Base-by-base conservation (phyloP, 2,888 invertebrate genomes). In the Uloborus plumipes region DNA sequence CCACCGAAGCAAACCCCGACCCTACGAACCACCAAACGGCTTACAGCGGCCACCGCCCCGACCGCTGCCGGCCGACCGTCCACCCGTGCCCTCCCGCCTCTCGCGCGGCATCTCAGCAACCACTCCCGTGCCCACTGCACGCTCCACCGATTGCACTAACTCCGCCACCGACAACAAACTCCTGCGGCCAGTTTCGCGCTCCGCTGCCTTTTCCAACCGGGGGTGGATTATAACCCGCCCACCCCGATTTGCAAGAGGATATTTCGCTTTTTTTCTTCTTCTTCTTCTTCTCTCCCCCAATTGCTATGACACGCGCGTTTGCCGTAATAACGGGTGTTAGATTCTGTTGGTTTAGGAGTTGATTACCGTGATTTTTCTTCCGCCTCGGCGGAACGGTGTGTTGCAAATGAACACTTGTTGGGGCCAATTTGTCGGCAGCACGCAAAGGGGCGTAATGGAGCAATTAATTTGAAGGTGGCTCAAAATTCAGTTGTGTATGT, bases 251-350 rank as follows among this genome's bases (percentile, higher is more conserved):
- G 31, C 26, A 31, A 64, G 64, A n/a, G 64, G 47, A 49, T 64
- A 20, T 64, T 64, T 20, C 18, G 47, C 18, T 26, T 4, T 26
- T 4, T 26, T 4, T 39, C 31, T 18, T 9, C 47, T n/a, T n/a
- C n/a, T 39, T 64, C 18, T 26, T 4, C 4, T 4, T 26, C 26
- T 39, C 31, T 18, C 39, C 47, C 47, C 49, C 64, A 64, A 64
- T 64, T 67, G 73, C 65, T 65, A 71, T n/a, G 78, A 81, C 80
- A 81, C 69, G 70, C 80, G 69, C 64, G 65, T n/a, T 47, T 65
- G 22, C 18, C 50, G 75, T 58, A 62, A 71, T 66, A 73, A 67
- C 73, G 67, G 74, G 70, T 64, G 69, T 71, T 51, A 20, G 50
- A 51, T 51, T 64, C 13, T 64, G 47, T 39, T 64, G 26, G 64